Conservation (phyloP, 1,140 invertebrate genomes). For the Aphelinus certus region DNA sequence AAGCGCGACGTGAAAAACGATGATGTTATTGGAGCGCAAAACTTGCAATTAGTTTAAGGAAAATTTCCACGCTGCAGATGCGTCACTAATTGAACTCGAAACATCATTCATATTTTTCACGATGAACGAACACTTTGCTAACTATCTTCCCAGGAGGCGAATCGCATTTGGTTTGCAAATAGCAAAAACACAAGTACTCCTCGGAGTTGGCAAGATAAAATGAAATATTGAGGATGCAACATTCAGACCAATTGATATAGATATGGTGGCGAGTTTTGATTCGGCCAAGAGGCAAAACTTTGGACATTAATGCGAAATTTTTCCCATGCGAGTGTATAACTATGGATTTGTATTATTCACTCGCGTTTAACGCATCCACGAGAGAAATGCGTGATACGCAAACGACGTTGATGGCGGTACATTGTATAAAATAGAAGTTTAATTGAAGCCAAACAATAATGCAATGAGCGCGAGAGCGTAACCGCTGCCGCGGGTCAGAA, state of each 20-base stretch:
- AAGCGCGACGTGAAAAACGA: slow-evolving; percentile 36
- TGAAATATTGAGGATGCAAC: neutral
- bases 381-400: slow-evolving; percentile 53
- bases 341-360: too few relatives aligned
- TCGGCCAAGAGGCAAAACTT: too few relatives aligned
- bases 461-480: slow-evolving; percentile 52
- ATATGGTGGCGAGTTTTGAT: neutral
- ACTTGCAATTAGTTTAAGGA: slow-evolving; percentile 35
- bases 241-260: neutral
- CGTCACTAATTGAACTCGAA: slow-evolving; percentile 37
- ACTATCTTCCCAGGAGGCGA: slow-evolving; percentile 3
- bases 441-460: slow-evolving; percentile 65
- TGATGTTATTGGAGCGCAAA: slow-evolving; percentile 40
- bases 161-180: slow-evolving; percentile 20
- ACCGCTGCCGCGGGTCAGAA: slow-evolving; percentile 55
- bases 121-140: slow-evolving; percentile 12
- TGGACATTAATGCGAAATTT: too few relatives aligned
- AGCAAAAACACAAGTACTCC: neutral
- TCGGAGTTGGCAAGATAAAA: neutral
- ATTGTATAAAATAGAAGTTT: slow-evolving; percentile 64
- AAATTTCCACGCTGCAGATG: slow-evolving; percentile 32
- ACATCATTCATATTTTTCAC: slow-evolving; percentile 31
- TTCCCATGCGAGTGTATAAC: too few relatives aligned
- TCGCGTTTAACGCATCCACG: slow-evolving; percentile 18
- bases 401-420: slow-evolving; percentile 46